Evolutionary conservation across 2,888 invertebrate genomes (phyloP).

Genomic region (Drosophila melanosoma): DNA sequence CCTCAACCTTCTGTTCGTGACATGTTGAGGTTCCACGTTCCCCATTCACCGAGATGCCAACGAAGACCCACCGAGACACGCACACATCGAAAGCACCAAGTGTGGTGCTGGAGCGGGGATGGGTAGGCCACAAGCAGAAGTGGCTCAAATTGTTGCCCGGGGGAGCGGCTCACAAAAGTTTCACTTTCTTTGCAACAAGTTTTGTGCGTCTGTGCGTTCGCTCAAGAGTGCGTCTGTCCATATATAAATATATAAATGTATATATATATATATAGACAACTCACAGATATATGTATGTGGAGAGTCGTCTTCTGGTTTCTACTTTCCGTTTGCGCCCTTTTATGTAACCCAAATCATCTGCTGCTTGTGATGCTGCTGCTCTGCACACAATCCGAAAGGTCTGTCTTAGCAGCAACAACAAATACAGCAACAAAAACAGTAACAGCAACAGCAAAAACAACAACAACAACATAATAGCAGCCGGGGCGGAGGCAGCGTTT

Average conservation of each 20-base stretch:
- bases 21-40: conserved; percentile 67
- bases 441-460: background rate
- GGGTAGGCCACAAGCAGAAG: conserved; percentile 21
- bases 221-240: conserved; percentile 23
- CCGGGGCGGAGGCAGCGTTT: conserved; percentile 44
- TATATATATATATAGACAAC: conserved; percentile 23
- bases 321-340: conserved; percentile 80
- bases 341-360: conserved; percentile 79
- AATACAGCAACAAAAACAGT: conserved; percentile 33
- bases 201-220: conserved; percentile 52
- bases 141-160: conserved; percentile 51
- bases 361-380: conserved; percentile 26
- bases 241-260: conserved; percentile 12
- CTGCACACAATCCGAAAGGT: conserved; percentile 52
- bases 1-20: conserved; percentile 77
- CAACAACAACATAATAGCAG: conserved; percentile 22
- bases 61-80: conserved; percentile 18
- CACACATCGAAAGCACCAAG: conserved; percentile 1
- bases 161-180: conserved; percentile 66
- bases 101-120: background rate
- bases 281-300: conserved; percentile 12
- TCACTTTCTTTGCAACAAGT: conserved; percentile 82
- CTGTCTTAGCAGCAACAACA: conserved; percentile 37
- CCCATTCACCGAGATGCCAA: conserved; percentile 37
- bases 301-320: conserved; percentile 67